A percentile compares a stretch with the other conserved stretches of the same genome.
Evolutionary conservation across 2,797 vertebrate genomes (phyloP).

Genomic region (Pristis pectinata): DNA sequence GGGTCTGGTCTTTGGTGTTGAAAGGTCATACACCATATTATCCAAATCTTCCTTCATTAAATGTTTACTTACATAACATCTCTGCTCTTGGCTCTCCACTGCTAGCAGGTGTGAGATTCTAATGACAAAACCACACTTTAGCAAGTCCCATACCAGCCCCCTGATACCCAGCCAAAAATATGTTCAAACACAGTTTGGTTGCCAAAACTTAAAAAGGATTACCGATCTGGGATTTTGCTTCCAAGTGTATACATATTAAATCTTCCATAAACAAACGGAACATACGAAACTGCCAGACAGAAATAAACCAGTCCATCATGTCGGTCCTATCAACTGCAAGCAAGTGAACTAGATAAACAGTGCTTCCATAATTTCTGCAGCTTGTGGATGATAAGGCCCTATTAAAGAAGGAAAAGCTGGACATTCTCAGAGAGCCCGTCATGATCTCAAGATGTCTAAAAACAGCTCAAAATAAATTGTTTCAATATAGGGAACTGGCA

Average conservation of each 20-base stretch:
- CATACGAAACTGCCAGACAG: neutral
- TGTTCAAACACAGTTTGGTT: neutral
- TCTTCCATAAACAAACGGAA: neutral
- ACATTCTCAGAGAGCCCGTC: neutral
- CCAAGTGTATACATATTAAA: neutral
- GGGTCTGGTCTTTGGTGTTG: neutral
- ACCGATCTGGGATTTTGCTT: neutral
- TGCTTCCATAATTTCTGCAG: neutral
- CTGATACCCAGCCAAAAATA: neutral
- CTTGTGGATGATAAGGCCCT: neutral
- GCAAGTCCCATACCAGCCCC: neutral
- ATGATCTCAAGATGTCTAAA: neutral
- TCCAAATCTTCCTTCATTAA: neutral
- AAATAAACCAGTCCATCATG: neutral
- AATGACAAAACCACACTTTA: neutral
- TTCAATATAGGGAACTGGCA: neutral
- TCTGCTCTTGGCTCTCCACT: neutral
- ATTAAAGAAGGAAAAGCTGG: neutral
- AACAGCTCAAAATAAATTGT: neutral
- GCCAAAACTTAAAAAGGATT: neutral
- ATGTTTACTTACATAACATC: neutral
- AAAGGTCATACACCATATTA: neutral
- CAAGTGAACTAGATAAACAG: neutral
- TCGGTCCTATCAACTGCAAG: neutral
- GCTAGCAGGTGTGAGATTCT: neutral